Evolutionary conservation across 2,888 invertebrate species (phyloP), one percentile per base, ranked within the genome.

Genomic region (Germaria angustata): DNA sequence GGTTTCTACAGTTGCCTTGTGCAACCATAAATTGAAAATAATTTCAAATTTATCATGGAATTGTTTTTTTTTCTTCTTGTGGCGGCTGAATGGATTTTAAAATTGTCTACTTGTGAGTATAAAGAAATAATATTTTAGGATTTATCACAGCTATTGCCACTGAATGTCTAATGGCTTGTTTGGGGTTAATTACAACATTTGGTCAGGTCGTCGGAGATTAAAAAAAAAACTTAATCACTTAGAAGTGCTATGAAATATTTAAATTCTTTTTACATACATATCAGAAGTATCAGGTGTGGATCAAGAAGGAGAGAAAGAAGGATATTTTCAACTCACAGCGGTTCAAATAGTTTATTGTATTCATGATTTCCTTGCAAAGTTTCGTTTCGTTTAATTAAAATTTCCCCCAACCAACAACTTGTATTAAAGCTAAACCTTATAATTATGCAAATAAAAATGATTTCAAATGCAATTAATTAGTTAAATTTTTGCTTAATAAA

Each of bases 121-220:
- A 72, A 77, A 59, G 32, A 75, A 69, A 75, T 77, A 84, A 84
- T 81, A 81, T 81, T 77, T 84, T 51, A 75, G 81, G 44, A 81
- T 83, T 79, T 71, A 72, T 63, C 41, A 36, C 65, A 66, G 59
- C 44, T 71, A 65, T 63, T 69, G 34, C 73, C 65, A 36, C 22
- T 55, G 66, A 53, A 53, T 78, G 65, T 49, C 63, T 57, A 51
- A 71, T 78, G 82, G 73, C 68, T 83, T 85, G 86, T 85, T 83
- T 87, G 87, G 84, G 88, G 87, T 87, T 87, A 87, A 87, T 87
- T 88, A 87, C 87, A 85, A 85, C 86, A 86, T 87, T 87, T 87
- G 87, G 87, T 84, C 87, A 87, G 87, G 87, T 87, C 87, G 86
- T 71, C 57, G 22, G 15, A 85, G 84, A 85, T 85, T 84, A 84